Percentiles rank a stretch among this genome's conserved stretches.
Conservation (phyloP, 1,140 invertebrate species). For the Aphaenogaster rudis region DNA sequence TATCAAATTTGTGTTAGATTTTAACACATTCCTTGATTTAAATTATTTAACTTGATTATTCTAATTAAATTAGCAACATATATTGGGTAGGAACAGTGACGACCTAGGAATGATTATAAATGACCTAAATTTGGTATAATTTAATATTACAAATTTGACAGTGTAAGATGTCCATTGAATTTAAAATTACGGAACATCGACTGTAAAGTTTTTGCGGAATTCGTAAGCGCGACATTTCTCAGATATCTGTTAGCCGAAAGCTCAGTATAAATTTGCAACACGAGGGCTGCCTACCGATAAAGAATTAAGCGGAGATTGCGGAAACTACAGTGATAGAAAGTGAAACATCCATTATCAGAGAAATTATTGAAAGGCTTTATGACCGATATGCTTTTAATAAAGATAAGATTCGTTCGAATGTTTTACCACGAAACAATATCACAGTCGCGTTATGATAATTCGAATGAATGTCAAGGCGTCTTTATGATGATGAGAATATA, state of each 20-base stretch:
- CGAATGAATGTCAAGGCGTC: slow-evolving; percentile 33
- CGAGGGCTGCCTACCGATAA: background rate
- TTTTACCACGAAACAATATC: slow-evolving; percentile 7
- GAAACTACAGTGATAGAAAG: background rate
- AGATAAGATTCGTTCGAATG: background rate
- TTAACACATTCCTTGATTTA: no score
- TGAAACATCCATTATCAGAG: background rate
- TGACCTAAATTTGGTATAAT: no score
- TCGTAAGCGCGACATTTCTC: background rate
- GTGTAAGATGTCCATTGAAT: background rate
- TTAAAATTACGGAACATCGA: background rate
- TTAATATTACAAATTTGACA: no score
- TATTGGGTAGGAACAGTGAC: no score
- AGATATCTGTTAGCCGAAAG: background rate
- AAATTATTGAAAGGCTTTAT: slow-evolving; percentile 4
- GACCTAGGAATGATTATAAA: no score
- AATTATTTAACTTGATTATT: no score
- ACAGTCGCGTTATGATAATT: slow-evolving; percentile 18
- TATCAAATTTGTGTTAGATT: no score
- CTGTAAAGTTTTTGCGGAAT: background rate
- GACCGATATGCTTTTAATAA: background rate
- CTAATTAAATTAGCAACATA: no score
- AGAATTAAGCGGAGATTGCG: background rate
- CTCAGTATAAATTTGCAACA: background rate
- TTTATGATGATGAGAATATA: slow-evolving; percentile 21